Evolutionary conservation across 1,140 invertebrate genomes (phyloP), one percentile per base, ranked within the genome.

Genomic region (Ephestia elutella): DNA sequence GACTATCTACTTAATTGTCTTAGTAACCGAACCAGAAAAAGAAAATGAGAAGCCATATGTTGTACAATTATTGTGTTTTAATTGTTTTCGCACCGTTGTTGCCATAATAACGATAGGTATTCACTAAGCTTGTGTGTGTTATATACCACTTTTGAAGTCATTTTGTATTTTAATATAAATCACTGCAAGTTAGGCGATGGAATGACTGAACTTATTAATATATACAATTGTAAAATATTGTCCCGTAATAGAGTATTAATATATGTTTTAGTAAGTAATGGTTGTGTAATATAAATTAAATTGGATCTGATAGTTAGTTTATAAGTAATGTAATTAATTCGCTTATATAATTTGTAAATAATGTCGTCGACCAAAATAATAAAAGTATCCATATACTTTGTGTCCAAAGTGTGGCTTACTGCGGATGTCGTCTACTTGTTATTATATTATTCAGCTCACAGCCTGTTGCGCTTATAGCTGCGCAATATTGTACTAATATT

Each of bases 21-120:
- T 3, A 44, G n/a, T 15, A 10, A n/a, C n/a, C 18, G 17, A 28
- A 17, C 20, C 60, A 48, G 35, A 61, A 17, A 56, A 21, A n/a
- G n/a, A 38, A 59, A 32, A 32, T 58, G 38, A 58, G 38, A 62
- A 70, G 67, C 70, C 72, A 71, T 70, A 61, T 65, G 54, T 38
- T 66, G 73, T 79, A 76, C 71, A 79, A 79, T 71, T 64, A 62
- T 30, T 65, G 62, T 64, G 68, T 67, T 65, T 65, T n/a, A n/a
- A n/a, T n/a, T 62, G 62, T 62, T 55, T 68, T 70, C 57, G 63
- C 65, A 60, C 66, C 65, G 61, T 57, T 69, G 66, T 71, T 77
- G 77, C 77, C 77, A 80, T 80, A 75, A 75, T 80, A 80, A 70
- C 30, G 30, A 32, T 78, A 76, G 65, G 60, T 68, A 59, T 63